Conservation (phyloP, 2,797 vertebrate species). For the Psittacula echo region DNA sequence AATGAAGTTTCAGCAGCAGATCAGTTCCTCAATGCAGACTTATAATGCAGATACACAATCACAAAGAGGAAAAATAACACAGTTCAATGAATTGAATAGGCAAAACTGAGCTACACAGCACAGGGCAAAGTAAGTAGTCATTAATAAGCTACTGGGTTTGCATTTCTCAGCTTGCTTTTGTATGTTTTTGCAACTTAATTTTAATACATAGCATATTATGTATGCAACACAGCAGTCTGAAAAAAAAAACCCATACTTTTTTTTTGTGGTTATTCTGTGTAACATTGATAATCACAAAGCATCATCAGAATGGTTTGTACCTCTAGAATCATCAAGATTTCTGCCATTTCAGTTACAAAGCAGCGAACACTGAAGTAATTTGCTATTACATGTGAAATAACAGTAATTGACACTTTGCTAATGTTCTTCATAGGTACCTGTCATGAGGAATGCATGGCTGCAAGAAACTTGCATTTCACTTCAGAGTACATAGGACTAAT, state of each 20-base stretch:
- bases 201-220: not conserved
- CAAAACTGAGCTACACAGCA: not conserved
- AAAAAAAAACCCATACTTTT: not conserved
- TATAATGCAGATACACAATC: not conserved
- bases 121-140: not conserved
- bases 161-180: not conserved
- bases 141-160: not conserved
- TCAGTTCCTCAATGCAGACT: not conserved
- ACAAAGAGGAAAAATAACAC: not conserved
- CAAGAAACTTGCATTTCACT: not conserved
- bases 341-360: not conserved
- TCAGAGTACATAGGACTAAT: not conserved
- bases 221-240: not conserved
- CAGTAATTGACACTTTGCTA: not conserved
- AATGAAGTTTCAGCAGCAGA: not conserved
- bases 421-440: not conserved
- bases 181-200: not conserved
- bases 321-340: not conserved
- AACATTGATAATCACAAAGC: not conserved
- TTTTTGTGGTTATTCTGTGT: not conserved
- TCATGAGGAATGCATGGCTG: not conserved
- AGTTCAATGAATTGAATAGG: not conserved
- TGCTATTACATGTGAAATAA: not conserved
- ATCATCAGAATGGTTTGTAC: not conserved
- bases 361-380: not conserved